Base-by-base conservation (phyloP, 2,888 invertebrate genomes). In the Lymantria dispar region DNA sequence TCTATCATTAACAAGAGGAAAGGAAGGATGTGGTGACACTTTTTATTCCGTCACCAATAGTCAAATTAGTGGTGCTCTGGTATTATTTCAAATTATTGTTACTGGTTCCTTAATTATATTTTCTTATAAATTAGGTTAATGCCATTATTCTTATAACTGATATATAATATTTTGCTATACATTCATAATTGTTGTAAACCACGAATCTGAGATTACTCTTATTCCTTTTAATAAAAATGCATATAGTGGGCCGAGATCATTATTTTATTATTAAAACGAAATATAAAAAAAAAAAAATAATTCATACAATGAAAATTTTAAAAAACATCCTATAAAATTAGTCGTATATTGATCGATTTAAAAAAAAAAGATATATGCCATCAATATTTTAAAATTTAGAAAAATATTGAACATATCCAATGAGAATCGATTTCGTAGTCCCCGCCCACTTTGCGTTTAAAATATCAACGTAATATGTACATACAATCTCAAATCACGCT, bases 401-500 rank as follows among this genome's bases (percentile, higher is more conserved):
- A 40, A 40, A 40, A 40, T 40, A 40, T 40, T 40, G 40, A 14
- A 40, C 40, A 40, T 40, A 40, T 40, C 9, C 13, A 14, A 12
- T 9, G 8, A 8, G 7, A 40, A n/a, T 38, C 38, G 38, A n/a
- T 38, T 40, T 40, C 40, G 40, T 40, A 12, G 12, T 15, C 29
- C 9, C 45, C 11, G 15, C 43, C 44, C 40, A 42, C 48, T 42
- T 41, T 3, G 7, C 12, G 31, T 38, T 38, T 42, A 49, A 50
- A 52, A 53, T 40, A 9, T 52, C 40, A 51, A 45, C 47, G 54
- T 52, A 47, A 52, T 54, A 51, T 52, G 39, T 54, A 59, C 50
- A 59, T 46, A 30, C 38, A 40, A 47, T 50, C 48, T 52, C 48
- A 48, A 22, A 44, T 38, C 49, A 52, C 54, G 43, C 42, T 38